These are phyloP conservation scores for Pipistrellus pipistrellus DNA, from an alignment of 2,797 vertebrate species.

Conservation along the genomic window DNA sequence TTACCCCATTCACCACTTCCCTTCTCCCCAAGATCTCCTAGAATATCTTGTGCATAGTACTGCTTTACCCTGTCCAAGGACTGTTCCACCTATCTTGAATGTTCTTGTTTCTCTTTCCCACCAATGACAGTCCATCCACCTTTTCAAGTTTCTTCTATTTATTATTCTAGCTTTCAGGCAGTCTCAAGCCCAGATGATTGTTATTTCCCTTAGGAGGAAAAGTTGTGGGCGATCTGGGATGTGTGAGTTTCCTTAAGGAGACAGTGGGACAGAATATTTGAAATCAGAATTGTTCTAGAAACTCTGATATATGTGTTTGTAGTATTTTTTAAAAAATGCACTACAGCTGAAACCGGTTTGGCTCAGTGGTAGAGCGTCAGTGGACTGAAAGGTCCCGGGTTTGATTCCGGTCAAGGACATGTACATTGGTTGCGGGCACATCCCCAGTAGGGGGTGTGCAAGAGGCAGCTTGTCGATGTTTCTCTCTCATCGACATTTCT, in stretches of 20 bases:
- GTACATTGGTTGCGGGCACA: no score
- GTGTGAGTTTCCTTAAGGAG: neutral
- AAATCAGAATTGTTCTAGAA: constrained; percentile 7
- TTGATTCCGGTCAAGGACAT: no score
- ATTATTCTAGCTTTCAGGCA: neutral
- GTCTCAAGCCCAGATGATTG: neutral
- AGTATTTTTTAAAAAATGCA: neutral
- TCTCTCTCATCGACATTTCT: no score
- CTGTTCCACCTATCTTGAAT: neutral
- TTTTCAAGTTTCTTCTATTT: constrained; percentile 40
- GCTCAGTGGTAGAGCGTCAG: no score
- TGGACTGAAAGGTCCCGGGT: no score
- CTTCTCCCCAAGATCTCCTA: neutral
- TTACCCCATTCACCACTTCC: neutral
- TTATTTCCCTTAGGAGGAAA: neutral
- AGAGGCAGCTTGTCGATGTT: no score
- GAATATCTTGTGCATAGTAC: neutral
- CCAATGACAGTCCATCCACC: neutral
- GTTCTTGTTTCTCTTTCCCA: neutral
- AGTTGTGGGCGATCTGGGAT: neutral
- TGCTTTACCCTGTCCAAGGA: neutral
- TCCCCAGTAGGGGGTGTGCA: no score
- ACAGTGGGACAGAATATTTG: neutral
- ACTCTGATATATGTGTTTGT: constrained; percentile 31
- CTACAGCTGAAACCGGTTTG: neutral